Base-by-base conservation (phyloP, 1,140 invertebrate genomes). In the Aphidius gifuensis region DNA sequence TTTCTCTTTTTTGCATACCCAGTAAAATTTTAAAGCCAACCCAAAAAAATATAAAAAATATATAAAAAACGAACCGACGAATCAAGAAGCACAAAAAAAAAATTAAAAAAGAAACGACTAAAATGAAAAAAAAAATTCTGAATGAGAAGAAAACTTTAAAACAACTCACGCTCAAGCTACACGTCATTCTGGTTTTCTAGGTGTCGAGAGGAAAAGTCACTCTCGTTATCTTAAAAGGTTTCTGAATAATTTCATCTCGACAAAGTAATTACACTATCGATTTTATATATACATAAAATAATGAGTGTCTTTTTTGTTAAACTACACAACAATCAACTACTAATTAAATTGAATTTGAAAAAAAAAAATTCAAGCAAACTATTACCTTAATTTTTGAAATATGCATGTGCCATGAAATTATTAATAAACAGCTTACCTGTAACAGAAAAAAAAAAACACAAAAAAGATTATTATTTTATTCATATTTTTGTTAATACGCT, bases 161-260 rank as follows among this genome's bases (percentile, higher is more conserved):
- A 48, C 58, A 57, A 65, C 60, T 65, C 64, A 65, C 64, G 66
- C 61, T 64, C 43, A 21, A 56, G 59, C 61, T 65, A 62, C 64
- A 61, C 56, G 58, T 64, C 66, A 64, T 64, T 42, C 47, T 23
- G 16, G 42, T 46, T 51, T 49, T 60, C 39, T 47, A 60, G 58
- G 58, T 61, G 53, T 11, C 53, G n/a, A 58, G 40, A 48, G 43
- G 54, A 47, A 60, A 59, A 59, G 58, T 51, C 47, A 61, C 57
- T 50, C 9, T 43, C 32, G 16, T 6, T 46, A 55, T 44, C n/a
- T 48, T 60, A 60, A 60, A 61, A 50, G 63, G 5, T 55, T 56
- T 42, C 45, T 64, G 63, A 64, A 61, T 60, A 55, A 60, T 64
- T 60, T 50, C 43, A 21, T 40, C 21, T 16, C 45, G 40, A 57